Percentiles rank a stretch among this genome's conserved stretches.
Conservation (phyloP, 1,140 invertebrate genomes). For the Samia ricini region DNA sequence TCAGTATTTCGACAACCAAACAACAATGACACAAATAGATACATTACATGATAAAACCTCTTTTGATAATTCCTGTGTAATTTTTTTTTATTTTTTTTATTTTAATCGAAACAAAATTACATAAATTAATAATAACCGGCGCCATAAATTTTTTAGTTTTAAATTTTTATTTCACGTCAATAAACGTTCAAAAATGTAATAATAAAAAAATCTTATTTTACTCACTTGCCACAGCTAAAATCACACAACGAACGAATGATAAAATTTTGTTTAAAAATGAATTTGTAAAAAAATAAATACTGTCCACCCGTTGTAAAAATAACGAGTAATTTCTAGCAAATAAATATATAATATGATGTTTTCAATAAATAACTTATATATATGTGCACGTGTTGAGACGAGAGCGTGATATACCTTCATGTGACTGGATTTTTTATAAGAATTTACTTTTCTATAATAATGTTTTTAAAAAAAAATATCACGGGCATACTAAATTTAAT, state of each 20-base stretch:
- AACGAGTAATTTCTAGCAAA: slow-evolving; percentile 5
- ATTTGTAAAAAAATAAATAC: not conserved
- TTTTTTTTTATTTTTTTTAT: too few species aligned
- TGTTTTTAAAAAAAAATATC: too few species aligned
- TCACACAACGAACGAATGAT: slow-evolving; percentile 15
- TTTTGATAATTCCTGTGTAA: too few species aligned
- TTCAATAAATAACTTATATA: slow-evolving; percentile 8
- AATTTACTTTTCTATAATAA: too few species aligned
- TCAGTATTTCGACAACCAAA: too few species aligned
- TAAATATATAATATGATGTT: not conserved
- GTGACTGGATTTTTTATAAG: not conserved
- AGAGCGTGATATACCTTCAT: slow-evolving; percentile 34
- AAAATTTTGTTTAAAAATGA: slow-evolving; percentile 3
- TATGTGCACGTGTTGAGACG: slow-evolving; percentile 38
- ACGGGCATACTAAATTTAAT: not conserved
- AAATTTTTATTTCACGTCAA: too few species aligned
- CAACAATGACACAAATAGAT: too few species aligned
- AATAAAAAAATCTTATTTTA: not conserved
- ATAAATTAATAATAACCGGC: too few species aligned
- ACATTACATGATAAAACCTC: too few species aligned
- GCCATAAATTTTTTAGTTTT: too few species aligned
- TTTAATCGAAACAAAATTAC: too few species aligned
- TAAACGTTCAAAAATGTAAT: too few species aligned
- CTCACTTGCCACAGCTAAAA: slow-evolving; percentile 17
- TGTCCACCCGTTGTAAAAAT: not conserved